phyloP scores from a whole-genome alignment of 1,140 invertebrate genomes.

The Steinernema khuongi region DNA sequence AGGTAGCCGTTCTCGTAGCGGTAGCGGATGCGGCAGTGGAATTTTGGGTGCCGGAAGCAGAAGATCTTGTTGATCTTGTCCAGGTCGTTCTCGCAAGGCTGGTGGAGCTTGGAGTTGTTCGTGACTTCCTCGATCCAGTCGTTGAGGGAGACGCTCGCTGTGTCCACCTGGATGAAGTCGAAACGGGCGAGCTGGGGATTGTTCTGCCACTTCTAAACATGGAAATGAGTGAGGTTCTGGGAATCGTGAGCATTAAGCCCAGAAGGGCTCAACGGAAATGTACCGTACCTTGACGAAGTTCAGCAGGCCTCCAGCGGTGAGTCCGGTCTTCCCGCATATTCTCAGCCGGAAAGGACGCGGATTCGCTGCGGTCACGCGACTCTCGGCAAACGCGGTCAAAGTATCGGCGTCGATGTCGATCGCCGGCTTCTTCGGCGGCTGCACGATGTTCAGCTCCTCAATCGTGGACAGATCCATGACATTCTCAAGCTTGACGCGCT shows the following conservation, averaged over 20 bases:
- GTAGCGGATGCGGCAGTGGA: background rate
- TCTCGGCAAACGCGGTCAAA: background rate
- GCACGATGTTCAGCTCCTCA: slow-evolving; percentile 6
- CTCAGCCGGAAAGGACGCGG: background rate
- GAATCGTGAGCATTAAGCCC: too few species aligned
- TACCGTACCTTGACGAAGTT: background rate
- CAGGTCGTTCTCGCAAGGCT: background rate
- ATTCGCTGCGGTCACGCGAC: background rate
- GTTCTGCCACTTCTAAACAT: background rate
- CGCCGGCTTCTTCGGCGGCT: background rate
- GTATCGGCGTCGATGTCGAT: background rate
- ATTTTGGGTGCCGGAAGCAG: background rate
- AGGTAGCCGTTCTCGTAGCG: background rate
- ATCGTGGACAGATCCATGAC: background rate
- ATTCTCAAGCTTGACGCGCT: background rate
- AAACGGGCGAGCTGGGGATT: background rate
- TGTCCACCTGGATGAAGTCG: background rate
- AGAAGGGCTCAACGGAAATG: too few species aligned
- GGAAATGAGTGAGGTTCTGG: background rate
- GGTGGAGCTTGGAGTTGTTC: background rate
- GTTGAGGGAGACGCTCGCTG: background rate
- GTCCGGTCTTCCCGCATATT: slow-evolving; percentile 8
- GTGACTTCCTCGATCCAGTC: background rate
- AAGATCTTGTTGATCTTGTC: background rate
- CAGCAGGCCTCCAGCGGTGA: background rate